A percentile compares a stretch with the other conserved stretches of the same genome.
Evolutionary conservation across 2,797 vertebrate genomes (phyloP).

Genomic region (Orestias chungarensis): DNA sequence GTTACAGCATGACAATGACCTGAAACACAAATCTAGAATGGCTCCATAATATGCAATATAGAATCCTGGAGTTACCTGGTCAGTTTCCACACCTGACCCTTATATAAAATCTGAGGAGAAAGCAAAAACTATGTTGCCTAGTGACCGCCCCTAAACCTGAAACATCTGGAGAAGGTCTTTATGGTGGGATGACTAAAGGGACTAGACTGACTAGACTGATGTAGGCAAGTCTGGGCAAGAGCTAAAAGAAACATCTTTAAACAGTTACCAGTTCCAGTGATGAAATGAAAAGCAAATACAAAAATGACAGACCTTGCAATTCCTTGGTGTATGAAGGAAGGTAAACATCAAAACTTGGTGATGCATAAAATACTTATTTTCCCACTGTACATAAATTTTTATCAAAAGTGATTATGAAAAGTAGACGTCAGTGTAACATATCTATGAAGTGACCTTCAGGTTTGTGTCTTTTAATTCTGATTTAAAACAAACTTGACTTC

Average conservation of each 20-base stretch:
- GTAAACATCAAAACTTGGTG: no score
- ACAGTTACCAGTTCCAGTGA: no score
- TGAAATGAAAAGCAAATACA: no score
- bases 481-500: constrained; percentile 22
- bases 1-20: no score
- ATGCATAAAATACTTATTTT: no score
- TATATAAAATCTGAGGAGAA: neutral
- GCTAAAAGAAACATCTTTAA: neutral
- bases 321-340: no score
- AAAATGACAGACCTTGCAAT: neutral
- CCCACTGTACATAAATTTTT: no score
- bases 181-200: no score
- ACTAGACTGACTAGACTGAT: no score
- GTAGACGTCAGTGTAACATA: neutral
- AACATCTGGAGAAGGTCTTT: neutral
- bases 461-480: neutral
- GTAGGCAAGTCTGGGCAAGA: neutral
- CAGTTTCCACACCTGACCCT: neutral
- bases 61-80: neutral
- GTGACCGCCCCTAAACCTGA: neutral
- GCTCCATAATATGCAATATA: neutral
- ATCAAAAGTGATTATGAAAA: no score
- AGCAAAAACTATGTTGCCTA: neutral
- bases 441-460: neutral
- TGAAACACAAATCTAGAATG: neutral